Base-by-base conservation (phyloP, 2,113 vertebrate genomes). In the Otus sunia region DNA sequence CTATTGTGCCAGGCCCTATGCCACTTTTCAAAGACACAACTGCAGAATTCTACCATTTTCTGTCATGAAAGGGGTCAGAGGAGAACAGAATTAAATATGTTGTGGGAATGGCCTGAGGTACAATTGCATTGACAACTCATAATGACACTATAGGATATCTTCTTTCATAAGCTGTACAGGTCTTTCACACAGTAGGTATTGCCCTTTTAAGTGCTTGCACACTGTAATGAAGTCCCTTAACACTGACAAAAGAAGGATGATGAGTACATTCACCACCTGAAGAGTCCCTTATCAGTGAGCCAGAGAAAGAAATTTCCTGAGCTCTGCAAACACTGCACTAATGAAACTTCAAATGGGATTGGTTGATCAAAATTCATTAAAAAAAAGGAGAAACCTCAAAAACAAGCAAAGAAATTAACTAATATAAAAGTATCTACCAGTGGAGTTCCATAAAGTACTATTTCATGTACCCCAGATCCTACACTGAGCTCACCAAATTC, bases 81-180 rank as follows among this genome's bases (percentile, higher is more conserved):
- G 19, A 77, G 84, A 91, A 20, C 30, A 72, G 93, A 79, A 95
- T 93, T 88, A 90, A 87, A 90, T 74, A 93, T 96, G 96, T 93
- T 95, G 96, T 94, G 94, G 94, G 94, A 91, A 94, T 82, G 96
- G 94, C 90, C 91, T 29, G 73, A 94, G 87, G 73, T 60, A 32
- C 21, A 39, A 34, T 29, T 14, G 72, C 90, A 92, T 8, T 96
- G 95, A 80, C 58, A 79, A 77, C 82, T 36, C 63, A 91, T 58
- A 94, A 92, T 88, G 95, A 25, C 78, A 3, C 96, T 29, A 67
- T 64, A 45, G 94, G 90, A 29, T 71, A 19, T 43, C 27, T 86
- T 86, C 81, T 91, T 80, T 78, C 85, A 20, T 55, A 32, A 73
- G 82, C 82, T 76, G 79, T 55, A 41, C 63, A 56, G 93, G 95